Evolutionary conservation across 2,888 invertebrate genomes (phyloP), one percentile per base, ranked within the genome.

Genomic region (Octonoba sinensis): DNA sequence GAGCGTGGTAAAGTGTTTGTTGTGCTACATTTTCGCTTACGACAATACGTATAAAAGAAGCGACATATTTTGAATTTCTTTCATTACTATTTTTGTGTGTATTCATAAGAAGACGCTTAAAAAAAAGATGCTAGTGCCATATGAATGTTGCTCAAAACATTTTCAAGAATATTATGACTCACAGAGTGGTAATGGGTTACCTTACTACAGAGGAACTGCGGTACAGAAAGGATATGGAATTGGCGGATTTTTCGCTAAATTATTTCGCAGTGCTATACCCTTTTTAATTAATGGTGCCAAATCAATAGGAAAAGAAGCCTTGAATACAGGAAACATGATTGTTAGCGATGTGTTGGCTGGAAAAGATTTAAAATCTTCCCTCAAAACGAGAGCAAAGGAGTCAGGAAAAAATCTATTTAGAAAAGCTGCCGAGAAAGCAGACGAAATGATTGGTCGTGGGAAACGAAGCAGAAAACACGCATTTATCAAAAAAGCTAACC

Each of bases 251-350:
- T 73, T 83, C 47, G 18, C 59, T 3, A 49, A 49, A n/a, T 49
- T 74, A 4, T 83, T 83, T 74, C 46, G 74, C n/a, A 27, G 64
- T 18, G 69, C 83, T 13, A 18, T 73, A n/a, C 83, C 73, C 3
- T 74, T 83, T 46, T 44, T 83, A 11, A 78, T 62, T 16, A 71
- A 59, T 51, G 69, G 73, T 16, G 62, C 69, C 11, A 62, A 71
- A 62, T 36, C 22, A 11, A 15, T 77, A 15, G 77, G 77, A 49
- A 83, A 77, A 64, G 65, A 83, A 74, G 44, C 59, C 20, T 51
- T 83, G 49, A 44, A 22, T 1, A 62, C 64, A 3, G 72, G 82
- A 13, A 66, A 54, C 3, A 54, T n/a, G 6, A 27, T 83, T n/a
- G 60, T 36, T 1, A 64, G 18, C 27, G 77, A 83, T 22, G 73